These are phyloP conservation scores for Eupithecia inturbata DNA, from an alignment of 2,888 invertebrate genomes.

Conservation along the genomic window DNA sequence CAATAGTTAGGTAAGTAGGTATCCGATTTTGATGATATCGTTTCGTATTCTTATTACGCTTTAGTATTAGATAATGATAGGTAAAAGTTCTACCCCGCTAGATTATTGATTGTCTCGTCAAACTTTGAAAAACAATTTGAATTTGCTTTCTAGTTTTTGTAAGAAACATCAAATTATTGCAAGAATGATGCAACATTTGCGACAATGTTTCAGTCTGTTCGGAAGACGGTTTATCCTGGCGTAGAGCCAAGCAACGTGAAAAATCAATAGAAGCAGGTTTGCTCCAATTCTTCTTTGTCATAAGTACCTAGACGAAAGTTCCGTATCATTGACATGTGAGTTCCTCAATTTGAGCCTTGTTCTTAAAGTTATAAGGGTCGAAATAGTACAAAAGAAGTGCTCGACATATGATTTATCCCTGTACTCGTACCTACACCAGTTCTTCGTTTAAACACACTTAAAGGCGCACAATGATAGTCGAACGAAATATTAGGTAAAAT, in stretches of 20 bases:
- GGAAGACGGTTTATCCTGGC: neutral
- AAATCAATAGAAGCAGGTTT: neutral
- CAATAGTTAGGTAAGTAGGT: no score
- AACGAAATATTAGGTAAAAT: neutral
- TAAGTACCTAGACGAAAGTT: neutral
- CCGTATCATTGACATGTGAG: neutral
- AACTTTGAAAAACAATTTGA: no score
- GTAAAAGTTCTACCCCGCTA: no score
- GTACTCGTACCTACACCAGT: no score
- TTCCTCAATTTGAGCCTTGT: neutral
- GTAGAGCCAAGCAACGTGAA: slow-evolving; percentile 1
- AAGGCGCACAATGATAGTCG: neutral
- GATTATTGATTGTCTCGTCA: no score
- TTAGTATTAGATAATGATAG: no score
- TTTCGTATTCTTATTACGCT: no score
- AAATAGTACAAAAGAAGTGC: neutral
- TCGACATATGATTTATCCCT: no score
- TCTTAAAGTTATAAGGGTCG: neutral
- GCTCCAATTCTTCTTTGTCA: neutral
- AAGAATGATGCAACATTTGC: neutral
- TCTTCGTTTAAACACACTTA: neutral
- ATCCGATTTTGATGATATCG: no score
- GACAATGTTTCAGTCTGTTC: neutral
- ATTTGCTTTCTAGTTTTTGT: no score
- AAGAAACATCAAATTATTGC: neutral